These are phyloP conservation scores for Nibea albiflora DNA, from an alignment of 2,113 vertebrate species.

Conservation along the genomic window DNA sequence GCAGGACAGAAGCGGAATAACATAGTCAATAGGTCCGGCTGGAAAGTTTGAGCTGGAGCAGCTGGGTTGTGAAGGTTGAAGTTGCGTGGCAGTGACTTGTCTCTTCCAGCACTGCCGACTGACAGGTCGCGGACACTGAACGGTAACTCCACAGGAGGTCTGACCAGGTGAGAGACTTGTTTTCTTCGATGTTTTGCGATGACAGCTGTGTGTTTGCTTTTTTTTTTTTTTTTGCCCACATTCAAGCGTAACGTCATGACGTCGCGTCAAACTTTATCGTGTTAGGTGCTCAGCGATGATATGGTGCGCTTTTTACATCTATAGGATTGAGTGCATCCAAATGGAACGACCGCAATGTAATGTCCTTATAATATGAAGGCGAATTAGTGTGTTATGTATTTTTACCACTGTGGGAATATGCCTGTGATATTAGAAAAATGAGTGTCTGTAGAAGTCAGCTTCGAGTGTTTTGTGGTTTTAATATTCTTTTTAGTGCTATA, in stretches of 20 bases:
- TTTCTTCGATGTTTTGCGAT: background rate
- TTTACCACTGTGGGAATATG: constrained; percentile 10
- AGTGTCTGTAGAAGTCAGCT: background rate
- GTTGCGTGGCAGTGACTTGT: constrained; percentile 7
- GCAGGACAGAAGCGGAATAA: constrained; percentile 6
- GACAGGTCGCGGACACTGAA: constrained; percentile 21
- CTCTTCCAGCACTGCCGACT: background rate
- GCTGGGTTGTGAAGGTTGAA: constrained; percentile 6
- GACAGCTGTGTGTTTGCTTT: background rate
- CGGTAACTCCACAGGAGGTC: background rate
- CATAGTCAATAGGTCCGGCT: background rate
- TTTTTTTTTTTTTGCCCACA: background rate
- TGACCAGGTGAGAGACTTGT: constrained; percentile 34
- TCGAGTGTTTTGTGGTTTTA: constrained; percentile 3
- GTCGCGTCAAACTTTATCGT: background rate
- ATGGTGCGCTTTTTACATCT: background rate
- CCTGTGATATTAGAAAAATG: background rate
- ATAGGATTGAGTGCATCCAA: no score
- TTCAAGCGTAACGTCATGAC: background rate
- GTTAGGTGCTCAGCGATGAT: background rate
- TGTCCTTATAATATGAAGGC: background rate
- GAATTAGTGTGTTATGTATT: background rate
- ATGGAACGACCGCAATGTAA: background rate
- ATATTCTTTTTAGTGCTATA: constrained; percentile 5
- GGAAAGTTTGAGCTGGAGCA: constrained; percentile 34